These are phyloP conservation scores for Saccostrea cuccullata DNA, from an alignment of 1,140 invertebrate genomes.

Conservation along the genomic window DNA sequence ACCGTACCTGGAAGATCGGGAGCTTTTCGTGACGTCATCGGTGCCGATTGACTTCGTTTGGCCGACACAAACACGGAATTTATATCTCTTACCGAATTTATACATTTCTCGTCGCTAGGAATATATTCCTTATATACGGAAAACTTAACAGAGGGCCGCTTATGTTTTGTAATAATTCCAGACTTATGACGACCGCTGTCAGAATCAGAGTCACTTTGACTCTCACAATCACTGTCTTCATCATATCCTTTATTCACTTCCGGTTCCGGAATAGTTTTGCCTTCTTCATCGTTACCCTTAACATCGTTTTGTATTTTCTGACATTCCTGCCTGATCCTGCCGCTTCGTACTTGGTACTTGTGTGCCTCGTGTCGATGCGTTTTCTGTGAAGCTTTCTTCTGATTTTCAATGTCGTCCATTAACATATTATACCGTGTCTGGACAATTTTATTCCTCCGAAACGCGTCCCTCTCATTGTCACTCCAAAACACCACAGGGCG, in stretches of 20 bases:
- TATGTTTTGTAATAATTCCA: slow-evolving; percentile 50
- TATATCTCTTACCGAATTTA: not conserved
- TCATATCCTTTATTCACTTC: slow-evolving; percentile 14
- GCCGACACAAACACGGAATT: not conserved
- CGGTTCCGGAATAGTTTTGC: slow-evolving; percentile 19
- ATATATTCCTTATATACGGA: slow-evolving; percentile 49
- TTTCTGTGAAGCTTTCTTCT: slow-evolving; percentile 47
- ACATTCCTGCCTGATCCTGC: not conserved
- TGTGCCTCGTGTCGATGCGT: slow-evolving; percentile 51
- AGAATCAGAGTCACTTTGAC: slow-evolving; percentile 3
- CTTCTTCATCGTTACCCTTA: slow-evolving; percentile 6
- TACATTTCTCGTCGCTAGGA: slow-evolving; percentile 6
- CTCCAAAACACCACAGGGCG: slow-evolving; percentile 58
- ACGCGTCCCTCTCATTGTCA: slow-evolving; percentile 60
- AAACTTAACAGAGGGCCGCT: slow-evolving; percentile 53
- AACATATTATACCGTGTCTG: slow-evolving; percentile 56
- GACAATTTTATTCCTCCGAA: slow-evolving; percentile 56
- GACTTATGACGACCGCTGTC: slow-evolving; percentile 26
- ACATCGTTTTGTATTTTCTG: slow-evolving; percentile 9
- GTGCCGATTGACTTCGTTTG: slow-evolving; percentile 48
- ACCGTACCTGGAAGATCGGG: not conserved
- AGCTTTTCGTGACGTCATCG: not conserved
- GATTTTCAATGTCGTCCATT: slow-evolving; percentile 57
- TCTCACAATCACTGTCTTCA: slow-evolving; percentile 19
- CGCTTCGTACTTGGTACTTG: slow-evolving; percentile 43